Conservation (phyloP, 2,888 invertebrate genomes). For the Selenia dentaria region DNA sequence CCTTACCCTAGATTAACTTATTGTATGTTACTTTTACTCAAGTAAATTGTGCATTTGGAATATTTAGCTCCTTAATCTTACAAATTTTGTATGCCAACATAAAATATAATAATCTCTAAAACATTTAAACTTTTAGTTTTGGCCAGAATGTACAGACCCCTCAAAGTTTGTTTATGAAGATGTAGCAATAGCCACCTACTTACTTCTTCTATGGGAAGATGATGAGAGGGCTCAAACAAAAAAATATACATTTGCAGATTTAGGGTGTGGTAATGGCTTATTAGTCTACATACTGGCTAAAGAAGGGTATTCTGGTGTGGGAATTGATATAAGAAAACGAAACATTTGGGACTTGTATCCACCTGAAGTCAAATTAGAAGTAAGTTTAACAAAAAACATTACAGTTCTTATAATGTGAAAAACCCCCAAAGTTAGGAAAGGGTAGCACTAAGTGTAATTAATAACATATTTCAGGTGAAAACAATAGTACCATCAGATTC, state of each 20-base stretch:
- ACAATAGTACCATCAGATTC: constrained; percentile 88
- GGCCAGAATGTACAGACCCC: constrained; percentile 97
- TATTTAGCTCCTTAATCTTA: no score
- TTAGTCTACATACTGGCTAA: constrained; percentile 93
- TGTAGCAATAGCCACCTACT: constrained; percentile 95
- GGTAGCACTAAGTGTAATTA: no score
- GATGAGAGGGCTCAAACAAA: constrained; percentile 63
- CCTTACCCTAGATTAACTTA: no score
- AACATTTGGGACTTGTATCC: constrained; percentile 95
- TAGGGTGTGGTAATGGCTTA: constrained; percentile 99
- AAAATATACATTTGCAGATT: constrained; percentile 92
- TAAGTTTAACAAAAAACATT: constrained; percentile 50
- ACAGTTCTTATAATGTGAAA: no score
- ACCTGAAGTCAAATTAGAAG: constrained; percentile 86
- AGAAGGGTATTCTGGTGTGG: constrained; percentile 93
- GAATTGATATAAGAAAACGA: constrained; percentile 93
- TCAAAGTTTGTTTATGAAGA: constrained; percentile 98
- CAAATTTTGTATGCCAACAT: no score
- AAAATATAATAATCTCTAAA: no score
- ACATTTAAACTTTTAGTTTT: constrained; percentile 81
- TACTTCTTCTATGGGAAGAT: constrained; percentile 91
- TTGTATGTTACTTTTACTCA: no score
- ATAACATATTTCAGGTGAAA: constrained; percentile 82
- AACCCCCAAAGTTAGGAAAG: no score
- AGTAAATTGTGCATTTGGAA: no score